phyloP scores from a whole-genome alignment of 2,113 vertebrate species.

The Tragulus kanchil region DNA sequence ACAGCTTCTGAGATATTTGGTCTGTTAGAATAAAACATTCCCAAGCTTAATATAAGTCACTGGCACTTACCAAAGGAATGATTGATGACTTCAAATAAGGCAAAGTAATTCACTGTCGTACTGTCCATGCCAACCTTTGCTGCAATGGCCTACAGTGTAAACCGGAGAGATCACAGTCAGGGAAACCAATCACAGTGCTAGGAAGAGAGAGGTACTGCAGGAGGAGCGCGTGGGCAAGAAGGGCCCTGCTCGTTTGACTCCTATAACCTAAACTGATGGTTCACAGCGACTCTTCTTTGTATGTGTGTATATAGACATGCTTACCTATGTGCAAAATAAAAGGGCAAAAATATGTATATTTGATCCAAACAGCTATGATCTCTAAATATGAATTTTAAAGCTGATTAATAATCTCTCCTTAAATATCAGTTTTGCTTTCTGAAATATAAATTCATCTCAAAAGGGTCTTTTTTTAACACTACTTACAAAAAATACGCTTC shows the following conservation, averaged over 20 bases:
- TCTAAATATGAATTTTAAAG: background rate
- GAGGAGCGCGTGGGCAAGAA: background rate
- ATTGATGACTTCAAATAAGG: slow-evolving; percentile 98
- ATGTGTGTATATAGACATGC: background rate
- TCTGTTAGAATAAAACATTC: slow-evolving; percentile 21
- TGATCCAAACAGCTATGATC: slow-evolving; percentile 11
- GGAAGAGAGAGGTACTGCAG: background rate
- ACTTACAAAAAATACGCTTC: slow-evolving; percentile 31
- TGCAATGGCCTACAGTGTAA: slow-evolving; percentile 91
- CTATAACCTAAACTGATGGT: background rate
- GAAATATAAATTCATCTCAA: slow-evolving; percentile 1
- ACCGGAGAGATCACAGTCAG: background rate
- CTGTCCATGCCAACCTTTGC: slow-evolving; percentile 97
- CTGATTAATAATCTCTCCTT: slow-evolving; percentile 29
- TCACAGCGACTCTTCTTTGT: background rate
- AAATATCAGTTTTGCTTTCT: slow-evolving; percentile 48
- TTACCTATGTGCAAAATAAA: background rate
- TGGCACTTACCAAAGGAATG: slow-evolving; percentile 95
- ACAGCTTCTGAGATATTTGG: background rate
- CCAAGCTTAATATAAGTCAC: background rate
- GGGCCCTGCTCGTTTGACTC: background rate
- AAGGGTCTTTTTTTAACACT: slow-evolving; percentile 22
- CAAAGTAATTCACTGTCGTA: slow-evolving; percentile 96
- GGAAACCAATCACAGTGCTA: background rate
- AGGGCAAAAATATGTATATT: background rate